A percentile compares a stretch with the other conserved stretches of the same genome.
These are phyloP conservation scores for Heteropelma amictum DNA, from an alignment of 2,888 invertebrate genomes.

Conservation along the genomic window DNA sequence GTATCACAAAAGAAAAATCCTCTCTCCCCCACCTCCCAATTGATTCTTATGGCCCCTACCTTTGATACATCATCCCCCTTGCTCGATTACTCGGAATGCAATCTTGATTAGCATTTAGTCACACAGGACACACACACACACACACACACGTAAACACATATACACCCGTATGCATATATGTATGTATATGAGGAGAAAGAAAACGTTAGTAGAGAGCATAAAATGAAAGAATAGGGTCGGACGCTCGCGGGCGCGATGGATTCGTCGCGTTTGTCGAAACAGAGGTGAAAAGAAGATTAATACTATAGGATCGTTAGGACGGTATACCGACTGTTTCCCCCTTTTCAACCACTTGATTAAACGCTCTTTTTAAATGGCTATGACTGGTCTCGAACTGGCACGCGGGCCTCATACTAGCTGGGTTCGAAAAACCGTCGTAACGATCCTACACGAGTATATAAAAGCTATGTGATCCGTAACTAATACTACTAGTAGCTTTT, in stretches of 20 bases:
- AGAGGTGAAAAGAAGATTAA: conserved; percentile 54
- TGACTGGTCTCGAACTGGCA: too few species aligned
- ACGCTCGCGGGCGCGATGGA: conserved; percentile 53
- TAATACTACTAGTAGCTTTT: conserved; percentile 76
- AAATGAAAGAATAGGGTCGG: conserved; percentile 59
- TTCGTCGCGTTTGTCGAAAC: conserved; percentile 21
- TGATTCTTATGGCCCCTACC: too few species aligned
- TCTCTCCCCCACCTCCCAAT: too few species aligned
- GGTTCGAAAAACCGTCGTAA: conserved; percentile 48
- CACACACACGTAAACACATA: conserved; percentile 71
- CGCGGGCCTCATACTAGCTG: too few species aligned
- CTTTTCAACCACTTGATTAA: too few species aligned
- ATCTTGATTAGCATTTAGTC: conserved; percentile 75
- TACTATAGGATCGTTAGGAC: conserved; percentile 56
- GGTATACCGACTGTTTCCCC: too few species aligned
- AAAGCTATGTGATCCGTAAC: conserved; percentile 77
- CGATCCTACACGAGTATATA: conserved; percentile 70
- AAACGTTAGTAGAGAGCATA: conserved; percentile 59
- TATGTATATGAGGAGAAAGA: conserved; percentile 43
- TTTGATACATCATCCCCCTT: background rate
- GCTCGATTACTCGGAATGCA: conserved; percentile 27
- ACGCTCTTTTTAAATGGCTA: too few species aligned
- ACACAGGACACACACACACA: conserved; percentile 75
- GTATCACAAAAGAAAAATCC: conserved; percentile 65
- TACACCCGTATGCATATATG: conserved; percentile 40